Percentiles rank a stretch among this genome's conserved stretches.
phyloP scores from a whole-genome alignment of 2,113 vertebrate genomes.

The Lepidothrix coronata region DNA sequence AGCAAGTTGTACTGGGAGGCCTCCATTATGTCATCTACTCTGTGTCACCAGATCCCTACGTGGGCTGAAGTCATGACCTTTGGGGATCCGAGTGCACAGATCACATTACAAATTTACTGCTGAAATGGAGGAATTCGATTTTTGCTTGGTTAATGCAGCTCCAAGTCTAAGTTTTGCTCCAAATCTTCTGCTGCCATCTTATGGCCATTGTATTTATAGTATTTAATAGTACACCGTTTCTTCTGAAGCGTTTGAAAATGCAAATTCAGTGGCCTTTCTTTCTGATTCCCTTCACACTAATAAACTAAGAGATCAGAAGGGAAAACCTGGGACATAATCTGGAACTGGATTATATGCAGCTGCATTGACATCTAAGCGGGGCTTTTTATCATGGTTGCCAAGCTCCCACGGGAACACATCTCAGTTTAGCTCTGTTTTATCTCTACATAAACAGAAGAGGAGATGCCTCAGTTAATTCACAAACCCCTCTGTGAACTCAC shows the following conservation, averaged over 20 bases:
- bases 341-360: not conserved
- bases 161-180: not conserved
- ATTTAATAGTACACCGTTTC: rapidly evolving
- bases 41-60: not conserved
- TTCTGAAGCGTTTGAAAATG: not conserved
- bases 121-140: not conserved
- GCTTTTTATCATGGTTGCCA: not conserved
- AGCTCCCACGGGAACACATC: not conserved
- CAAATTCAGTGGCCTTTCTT: not conserved
- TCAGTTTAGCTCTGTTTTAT: not conserved
- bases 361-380: not conserved
- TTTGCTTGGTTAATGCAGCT: not conserved
- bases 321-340: not conserved
- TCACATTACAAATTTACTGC: not conserved
- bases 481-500: not conserved
- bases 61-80: not conserved
- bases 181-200: conserved; percentile 46
- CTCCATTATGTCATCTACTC: not conserved
- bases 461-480: not conserved
- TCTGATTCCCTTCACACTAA: not conserved
- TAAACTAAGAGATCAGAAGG: not conserved
- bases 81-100: not conserved
- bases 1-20: not conserved
- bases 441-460: not conserved
- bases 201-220: not conserved